Evolutionary conservation across 2,113 vertebrate species (phyloP).

Genomic region (Bettongia penicillata): DNA sequence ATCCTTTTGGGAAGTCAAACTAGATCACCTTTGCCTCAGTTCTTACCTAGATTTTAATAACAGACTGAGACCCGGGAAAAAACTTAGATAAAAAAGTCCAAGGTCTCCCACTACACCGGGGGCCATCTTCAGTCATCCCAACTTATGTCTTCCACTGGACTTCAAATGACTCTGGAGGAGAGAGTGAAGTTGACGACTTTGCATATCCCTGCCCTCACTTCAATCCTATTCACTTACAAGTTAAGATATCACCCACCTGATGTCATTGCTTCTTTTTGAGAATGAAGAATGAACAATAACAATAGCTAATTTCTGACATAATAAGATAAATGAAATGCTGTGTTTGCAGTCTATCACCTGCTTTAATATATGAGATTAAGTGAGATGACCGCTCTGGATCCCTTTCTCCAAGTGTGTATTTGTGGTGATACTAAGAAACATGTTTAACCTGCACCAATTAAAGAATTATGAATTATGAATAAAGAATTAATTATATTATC

Average conservation of each 20-base stretch:
- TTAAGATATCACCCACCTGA: too few species aligned
- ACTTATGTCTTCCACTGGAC: too few species aligned
- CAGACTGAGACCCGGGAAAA: not conserved
- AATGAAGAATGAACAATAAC: too few species aligned
- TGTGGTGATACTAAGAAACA: not conserved
- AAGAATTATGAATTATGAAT: not conserved
- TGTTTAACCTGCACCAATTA: not conserved
- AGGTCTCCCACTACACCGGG: too few species aligned
- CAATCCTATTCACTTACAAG: too few species aligned
- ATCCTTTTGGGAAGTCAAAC: not conserved
- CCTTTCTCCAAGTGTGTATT: not conserved
- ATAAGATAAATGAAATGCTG: not conserved
- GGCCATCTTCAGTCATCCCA: too few species aligned
- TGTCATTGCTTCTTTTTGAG: too few species aligned
- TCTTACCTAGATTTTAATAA: not conserved
- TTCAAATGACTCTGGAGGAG: too few species aligned
- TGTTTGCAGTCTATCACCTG: not conserved
- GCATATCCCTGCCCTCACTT: too few species aligned
- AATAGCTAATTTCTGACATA: not conserved
- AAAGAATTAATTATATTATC: too few species aligned
- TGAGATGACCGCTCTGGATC: not conserved
- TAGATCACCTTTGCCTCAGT: not conserved
- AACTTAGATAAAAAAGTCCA: not conserved
- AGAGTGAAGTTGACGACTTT: too few species aligned
- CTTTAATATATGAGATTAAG: not conserved